Percentiles rank a stretch among this genome's conserved stretches.
Evolutionary conservation across 2,888 invertebrate genomes (phyloP).

Genomic region (Apantesis nais): DNA sequence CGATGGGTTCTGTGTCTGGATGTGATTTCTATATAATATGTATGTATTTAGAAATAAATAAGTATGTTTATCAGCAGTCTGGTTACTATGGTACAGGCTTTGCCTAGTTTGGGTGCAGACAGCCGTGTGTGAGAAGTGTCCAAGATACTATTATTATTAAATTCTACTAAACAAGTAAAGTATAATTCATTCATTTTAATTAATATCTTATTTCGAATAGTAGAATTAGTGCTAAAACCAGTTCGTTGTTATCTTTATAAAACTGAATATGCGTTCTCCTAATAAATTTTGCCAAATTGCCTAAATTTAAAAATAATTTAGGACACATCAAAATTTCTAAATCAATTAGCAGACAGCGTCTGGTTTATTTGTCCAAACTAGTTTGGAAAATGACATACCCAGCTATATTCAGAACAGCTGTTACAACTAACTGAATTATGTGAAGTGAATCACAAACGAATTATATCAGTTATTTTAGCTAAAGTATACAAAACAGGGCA

Average conservation of each 20-base stretch:
- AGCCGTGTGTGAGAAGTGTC: no score
- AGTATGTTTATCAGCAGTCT: no score
- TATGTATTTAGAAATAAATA: no score
- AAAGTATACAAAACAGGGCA: not conserved
- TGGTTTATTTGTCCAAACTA: not conserved
- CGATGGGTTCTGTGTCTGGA: no score
- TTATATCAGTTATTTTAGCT: not conserved
- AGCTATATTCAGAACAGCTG: not conserved
- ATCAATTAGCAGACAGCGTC: not conserved
- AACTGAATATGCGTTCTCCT: not conserved
- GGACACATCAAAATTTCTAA: not conserved
- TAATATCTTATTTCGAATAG: no score
- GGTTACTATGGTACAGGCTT: no score
- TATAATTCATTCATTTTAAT: no score
- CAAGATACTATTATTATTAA: no score
- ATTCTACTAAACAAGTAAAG: no score
- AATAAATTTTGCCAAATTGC: not conserved
- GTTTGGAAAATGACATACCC: not conserved
- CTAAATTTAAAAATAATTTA: not conserved
- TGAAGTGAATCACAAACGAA: not conserved
- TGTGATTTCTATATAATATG: no score
- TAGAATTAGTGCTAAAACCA: not conserved
- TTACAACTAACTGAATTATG: not conserved
- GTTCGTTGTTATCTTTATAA: not conserved
- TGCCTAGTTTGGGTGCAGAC: no score